Base-by-base conservation (phyloP, 2,888 invertebrate genomes). In the Galerucella calmariensis region DNA sequence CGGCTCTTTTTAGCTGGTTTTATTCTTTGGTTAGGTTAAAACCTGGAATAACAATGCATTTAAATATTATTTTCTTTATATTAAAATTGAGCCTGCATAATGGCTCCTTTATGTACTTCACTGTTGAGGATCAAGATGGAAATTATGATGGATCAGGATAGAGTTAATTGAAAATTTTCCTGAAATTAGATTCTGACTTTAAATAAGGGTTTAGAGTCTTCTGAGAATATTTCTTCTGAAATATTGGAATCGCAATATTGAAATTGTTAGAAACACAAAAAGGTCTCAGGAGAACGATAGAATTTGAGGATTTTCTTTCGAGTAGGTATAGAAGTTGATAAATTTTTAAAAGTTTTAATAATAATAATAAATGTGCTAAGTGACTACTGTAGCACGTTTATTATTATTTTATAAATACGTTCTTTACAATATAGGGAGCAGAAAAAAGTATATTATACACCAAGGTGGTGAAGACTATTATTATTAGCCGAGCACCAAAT, bases 161-260 rank as follows among this genome's bases (percentile, higher is more conserved):
- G 35, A 27, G 24, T 61, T 61, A 69, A 62, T 69, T 69, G 51
- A 69, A 69, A 69, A 61, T 48, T 69, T n/a, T n/a, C 53, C 35
- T 61, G 35, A 48, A 27, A 53, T 53, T 14, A 61, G 35, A 61
- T 61, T 27, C 35, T 11, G 27, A 61, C 27, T 61, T 61, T n/a
- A 35, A 14, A 27, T 24, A 61, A 61, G 35, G 61, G 35, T 35
- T 61, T 27, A 61, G 27, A 12, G 58, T 24, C 35, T 27, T 61
- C 14, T 61, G 35, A 61, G 61, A 27, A 61, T 35, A 61, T 61
- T 61, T 61, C 61, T 61, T 61, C 14, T 61, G 61, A 12, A 11
- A 27, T 59, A 61, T 61, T 35, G 27, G 35, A 61, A 14, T 27
- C 24, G 24, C 61, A n/a, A 61, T 61, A 61, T 61, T 61, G 35